Base-by-base conservation (phyloP, 2,888 invertebrate species). In the Beris morrisii region DNA sequence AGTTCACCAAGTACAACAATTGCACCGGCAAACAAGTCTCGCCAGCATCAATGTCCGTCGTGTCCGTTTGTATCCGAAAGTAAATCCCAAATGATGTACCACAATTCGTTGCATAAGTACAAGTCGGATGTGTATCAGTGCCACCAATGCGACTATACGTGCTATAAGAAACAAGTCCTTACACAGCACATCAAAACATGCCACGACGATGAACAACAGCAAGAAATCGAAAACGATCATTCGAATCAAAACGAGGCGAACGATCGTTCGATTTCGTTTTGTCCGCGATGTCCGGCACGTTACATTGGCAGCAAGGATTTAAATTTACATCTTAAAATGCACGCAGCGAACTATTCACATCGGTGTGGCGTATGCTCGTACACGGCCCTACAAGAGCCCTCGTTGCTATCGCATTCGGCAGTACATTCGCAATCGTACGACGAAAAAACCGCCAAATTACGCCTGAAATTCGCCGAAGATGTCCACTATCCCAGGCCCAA, bases 11-110 rank as follows among this genome's bases (percentile, higher is more conserved):
- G 22, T 32, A 48, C 48, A 48, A 13, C 12, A 30, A 48, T 46
- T 28, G 28, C 31, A 30, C 13, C 52, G 22, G 61, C 61, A 11
- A 58, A 45, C 46, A 82, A 80, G 73, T 81, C 81, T 4, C 91
- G 91, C 74, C 85, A 90, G 69, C 91, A 92, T 77, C 86, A 86
- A 75, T 95, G 94, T 76, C 84, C 86, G 5, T 86, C 88, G 65
- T 94, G 94, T 78, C 93, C 94, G 0, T 93, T 92, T 76, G 89
- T 90, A 71, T 91, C 91, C 46, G 92, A 92, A 76, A 91, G 91
- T 77, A 92, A 91, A 78, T 91, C 91, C 31, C 93, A 93, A 78
- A 92, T 88, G 79, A 86, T 90, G 76, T 92, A 93, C 76, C 94
- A 94, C 75, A 91, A 91, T 75, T 92, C 93, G 75, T 90, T 93